phyloP scores from a whole-genome alignment of 2,797 vertebrate genomes.

The Gymnothorax javanicus region DNA sequence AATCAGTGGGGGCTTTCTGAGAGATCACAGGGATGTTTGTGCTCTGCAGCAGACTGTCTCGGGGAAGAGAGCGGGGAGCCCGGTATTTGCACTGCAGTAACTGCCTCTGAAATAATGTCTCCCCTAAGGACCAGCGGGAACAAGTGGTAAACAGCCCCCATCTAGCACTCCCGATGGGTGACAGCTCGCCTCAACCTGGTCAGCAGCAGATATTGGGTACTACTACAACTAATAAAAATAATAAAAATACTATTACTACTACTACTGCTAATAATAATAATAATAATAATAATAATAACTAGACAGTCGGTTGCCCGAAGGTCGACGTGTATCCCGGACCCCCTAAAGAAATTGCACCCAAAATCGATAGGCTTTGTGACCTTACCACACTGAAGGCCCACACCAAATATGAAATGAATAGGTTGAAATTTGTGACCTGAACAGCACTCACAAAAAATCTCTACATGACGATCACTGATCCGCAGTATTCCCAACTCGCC shows the following conservation, averaged over 20 bases:
- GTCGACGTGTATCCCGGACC: too few species aligned
- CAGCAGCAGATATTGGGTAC: neutral
- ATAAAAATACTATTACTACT: neutral
- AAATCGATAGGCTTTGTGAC: too few species aligned
- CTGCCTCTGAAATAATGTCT: slow-evolving; percentile 63
- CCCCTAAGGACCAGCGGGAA: slow-evolving; percentile 61
- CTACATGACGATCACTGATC: too few species aligned
- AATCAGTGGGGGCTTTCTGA: neutral
- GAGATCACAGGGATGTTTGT: neutral
- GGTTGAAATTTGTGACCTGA: too few species aligned
- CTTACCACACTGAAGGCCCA: too few species aligned
- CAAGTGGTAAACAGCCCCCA: slow-evolving; percentile 51
- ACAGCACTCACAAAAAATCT: too few species aligned
- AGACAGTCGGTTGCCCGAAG: too few species aligned
- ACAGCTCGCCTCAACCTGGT: neutral
- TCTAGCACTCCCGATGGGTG: neutral
- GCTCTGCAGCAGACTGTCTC: slow-evolving; percentile 48
- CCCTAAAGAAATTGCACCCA: too few species aligned
- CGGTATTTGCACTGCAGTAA: slow-evolving; percentile 72
- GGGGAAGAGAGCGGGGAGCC: slow-evolving; percentile 54
- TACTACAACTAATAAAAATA: neutral
- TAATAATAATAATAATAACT: neutral
- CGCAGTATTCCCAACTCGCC: too few species aligned
- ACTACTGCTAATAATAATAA: neutral
- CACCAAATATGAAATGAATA: too few species aligned